Percentiles rank a stretch among this genome's conserved stretches.
Conservation (phyloP, 2,888 invertebrate species). For the Clunio marinus region DNA sequence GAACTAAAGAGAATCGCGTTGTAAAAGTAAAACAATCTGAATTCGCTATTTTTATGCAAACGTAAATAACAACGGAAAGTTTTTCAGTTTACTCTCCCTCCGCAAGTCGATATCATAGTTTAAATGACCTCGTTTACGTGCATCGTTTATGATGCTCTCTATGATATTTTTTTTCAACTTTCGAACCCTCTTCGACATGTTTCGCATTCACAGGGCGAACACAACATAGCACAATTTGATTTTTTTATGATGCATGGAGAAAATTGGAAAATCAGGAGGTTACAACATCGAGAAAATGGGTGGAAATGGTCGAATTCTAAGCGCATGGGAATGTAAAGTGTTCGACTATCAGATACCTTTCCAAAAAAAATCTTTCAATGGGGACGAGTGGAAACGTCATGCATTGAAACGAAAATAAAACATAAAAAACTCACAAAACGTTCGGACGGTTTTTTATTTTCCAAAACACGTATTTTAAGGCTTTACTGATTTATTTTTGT, state of each 20-base stretch:
- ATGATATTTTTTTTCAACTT: neutral
- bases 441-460: slow-evolving; percentile 8
- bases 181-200: neutral
- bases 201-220: neutral
- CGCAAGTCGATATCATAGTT: neutral
- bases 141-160: neutral
- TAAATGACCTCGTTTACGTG: neutral
- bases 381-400: neutral
- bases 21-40: neutral
- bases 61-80: too few relatives aligned
- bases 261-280: slow-evolving; percentile 2
- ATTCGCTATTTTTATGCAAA: too few relatives aligned
- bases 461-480: slow-evolving; percentile 29
- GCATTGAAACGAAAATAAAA: neutral
- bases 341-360: neutral
- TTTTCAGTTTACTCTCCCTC: too few relatives aligned
- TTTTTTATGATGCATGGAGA: neutral
- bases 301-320: too few relatives aligned
- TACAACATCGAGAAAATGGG: neutral
- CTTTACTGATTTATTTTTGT: slow-evolving; percentile 32
- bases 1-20: neutral
- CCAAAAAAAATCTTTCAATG: neutral
- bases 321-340: neutral
- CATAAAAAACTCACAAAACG: neutral
- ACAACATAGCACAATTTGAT: neutral